These are phyloP conservation scores for Microplitis deprimator DNA, from an alignment of 2,888 invertebrate genomes.

Conservation along the genomic window DNA sequence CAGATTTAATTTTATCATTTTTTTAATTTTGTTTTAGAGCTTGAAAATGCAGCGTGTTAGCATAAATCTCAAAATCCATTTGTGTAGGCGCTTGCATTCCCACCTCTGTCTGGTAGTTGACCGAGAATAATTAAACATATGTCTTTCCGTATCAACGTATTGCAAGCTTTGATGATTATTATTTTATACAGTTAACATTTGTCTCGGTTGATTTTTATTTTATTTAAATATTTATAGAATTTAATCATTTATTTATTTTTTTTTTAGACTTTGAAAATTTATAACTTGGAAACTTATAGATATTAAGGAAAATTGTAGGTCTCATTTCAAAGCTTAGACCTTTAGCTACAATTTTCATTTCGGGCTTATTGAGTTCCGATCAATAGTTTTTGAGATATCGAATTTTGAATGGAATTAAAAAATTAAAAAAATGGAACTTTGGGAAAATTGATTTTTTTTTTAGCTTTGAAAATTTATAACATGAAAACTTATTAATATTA, in stretches of 20 bases:
- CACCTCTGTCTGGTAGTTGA: conserved; percentile 51
- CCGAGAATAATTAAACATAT: conserved; percentile 68
- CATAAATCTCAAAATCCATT: conserved; percentile 72
- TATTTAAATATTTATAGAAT: background rate
- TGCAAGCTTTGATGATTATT: conserved; percentile 40
- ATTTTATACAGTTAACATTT: conserved; percentile 47
- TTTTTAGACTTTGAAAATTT: no score
- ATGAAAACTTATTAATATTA: background rate
- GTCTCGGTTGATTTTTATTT: conserved; percentile 24
- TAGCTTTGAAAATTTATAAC: no score
- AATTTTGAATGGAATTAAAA: no score
- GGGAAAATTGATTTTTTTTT: no score
- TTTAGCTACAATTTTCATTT: background rate
- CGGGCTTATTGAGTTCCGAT: background rate
- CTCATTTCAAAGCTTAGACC: background rate
- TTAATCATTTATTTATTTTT: no score
- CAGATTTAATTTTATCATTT: conserved; percentile 4
- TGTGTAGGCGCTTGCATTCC: conserved; percentile 68
- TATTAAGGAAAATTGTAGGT: background rate
- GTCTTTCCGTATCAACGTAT: conserved; percentile 58
- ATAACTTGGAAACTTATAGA: background rate
- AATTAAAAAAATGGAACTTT: no score
- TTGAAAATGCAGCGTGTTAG: conserved; percentile 70
- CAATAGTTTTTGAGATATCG: background rate
- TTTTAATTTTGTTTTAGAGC: conserved; percentile 38